These are phyloP conservation scores for Ardeotis arabs DNA, from an alignment of 2,113 vertebrate genomes.

Conservation along the genomic window DNA sequence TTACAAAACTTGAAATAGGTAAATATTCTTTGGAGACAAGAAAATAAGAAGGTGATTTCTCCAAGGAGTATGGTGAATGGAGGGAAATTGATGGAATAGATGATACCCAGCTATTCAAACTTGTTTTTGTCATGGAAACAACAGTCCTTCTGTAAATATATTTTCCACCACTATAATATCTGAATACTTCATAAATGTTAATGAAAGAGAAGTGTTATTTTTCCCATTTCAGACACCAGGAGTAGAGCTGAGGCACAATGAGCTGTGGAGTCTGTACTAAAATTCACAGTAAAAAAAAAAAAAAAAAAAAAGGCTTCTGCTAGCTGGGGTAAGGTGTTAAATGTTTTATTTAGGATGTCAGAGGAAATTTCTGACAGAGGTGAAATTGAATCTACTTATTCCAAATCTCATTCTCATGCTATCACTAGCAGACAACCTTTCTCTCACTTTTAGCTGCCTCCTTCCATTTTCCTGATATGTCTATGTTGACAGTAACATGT, in stretches of 20 bases:
- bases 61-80: background rate
- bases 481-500: background rate
- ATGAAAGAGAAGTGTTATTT: background rate
- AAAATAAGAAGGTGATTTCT: background rate
- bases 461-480: background rate
- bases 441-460: slow-evolving; percentile 12
- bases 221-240: background rate
- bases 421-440: background rate
- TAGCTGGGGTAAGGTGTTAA: background rate
- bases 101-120: background rate
- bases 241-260: background rate
- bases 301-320: background rate
- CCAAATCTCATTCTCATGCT: background rate
- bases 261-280: background rate
- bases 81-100: background rate
- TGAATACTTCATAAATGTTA: background rate
- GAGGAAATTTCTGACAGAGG: background rate
- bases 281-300: background rate
- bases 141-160: background rate
- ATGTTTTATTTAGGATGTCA: slow-evolving; percentile 38
- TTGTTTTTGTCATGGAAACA: background rate
- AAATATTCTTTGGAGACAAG: background rate
- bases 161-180: background rate
- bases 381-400: slow-evolving; percentile 1
- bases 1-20: background rate